These are phyloP conservation scores for Notiomystis cincta DNA, from an alignment of 2,113 vertebrate species.

Conservation along the genomic window DNA sequence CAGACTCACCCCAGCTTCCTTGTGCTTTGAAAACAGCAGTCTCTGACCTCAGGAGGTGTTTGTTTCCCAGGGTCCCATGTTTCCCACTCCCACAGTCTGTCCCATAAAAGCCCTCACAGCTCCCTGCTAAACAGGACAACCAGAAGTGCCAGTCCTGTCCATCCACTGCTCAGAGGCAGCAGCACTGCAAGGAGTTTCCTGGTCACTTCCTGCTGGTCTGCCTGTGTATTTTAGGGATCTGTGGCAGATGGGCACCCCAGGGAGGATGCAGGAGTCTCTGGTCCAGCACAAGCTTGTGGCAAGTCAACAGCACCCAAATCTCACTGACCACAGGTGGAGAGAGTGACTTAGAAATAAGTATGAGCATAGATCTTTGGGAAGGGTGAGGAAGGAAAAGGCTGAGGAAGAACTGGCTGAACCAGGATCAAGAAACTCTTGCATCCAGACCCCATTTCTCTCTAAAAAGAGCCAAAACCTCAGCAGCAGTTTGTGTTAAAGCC, in stretches of 20 bases:
- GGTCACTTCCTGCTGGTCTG: not conserved
- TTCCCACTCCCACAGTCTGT: not conserved
- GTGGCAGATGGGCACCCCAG: accelerated
- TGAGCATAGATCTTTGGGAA: not conserved
- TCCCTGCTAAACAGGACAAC: accelerated
- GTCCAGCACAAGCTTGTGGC: not conserved
- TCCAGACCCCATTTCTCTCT: not conserved
- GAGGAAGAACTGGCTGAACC: not conserved
- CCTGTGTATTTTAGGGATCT: accelerated
- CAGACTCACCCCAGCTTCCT: not conserved
- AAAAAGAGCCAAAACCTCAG: not conserved
- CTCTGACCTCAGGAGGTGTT: not conserved
- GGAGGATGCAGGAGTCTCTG: not conserved
- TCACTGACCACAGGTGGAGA: not conserved
- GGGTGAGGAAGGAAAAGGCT: not conserved
- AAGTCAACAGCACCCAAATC: not conserved
- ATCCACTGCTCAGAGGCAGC: not conserved
- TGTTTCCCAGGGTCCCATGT: accelerated
- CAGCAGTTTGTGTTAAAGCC: not conserved
- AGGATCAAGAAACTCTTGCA: not conserved
- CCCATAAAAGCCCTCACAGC: not conserved
- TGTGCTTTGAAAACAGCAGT: not conserved
- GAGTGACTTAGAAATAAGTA: not conserved
- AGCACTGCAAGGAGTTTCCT: not conserved
- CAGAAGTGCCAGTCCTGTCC: not conserved